Evolutionary conservation across 1,140 invertebrate genomes (phyloP).

Genomic region (Diuraphis noxia): DNA sequence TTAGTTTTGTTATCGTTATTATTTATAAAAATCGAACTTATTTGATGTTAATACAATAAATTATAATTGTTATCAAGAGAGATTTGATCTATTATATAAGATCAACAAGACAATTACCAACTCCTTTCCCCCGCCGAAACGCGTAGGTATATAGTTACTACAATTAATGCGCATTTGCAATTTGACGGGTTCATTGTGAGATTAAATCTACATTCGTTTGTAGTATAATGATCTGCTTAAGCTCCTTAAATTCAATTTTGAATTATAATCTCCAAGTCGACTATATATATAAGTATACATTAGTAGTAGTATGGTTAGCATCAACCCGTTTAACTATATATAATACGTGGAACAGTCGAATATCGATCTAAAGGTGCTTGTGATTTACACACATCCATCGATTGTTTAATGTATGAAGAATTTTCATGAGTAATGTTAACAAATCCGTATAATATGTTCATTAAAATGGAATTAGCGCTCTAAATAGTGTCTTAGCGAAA

Average conservation of each 20-base stretch:
- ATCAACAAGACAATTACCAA: not conserved
- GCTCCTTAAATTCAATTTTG: conserved; percentile 26
- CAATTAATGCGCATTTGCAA: not conserved
- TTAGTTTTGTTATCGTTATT: too few species aligned
- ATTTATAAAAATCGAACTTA: too few species aligned
- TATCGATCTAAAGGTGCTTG: not conserved
- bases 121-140: not conserved
- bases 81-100: not conserved
- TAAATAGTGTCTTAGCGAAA: not conserved
- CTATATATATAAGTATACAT: not conserved
- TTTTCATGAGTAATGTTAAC: not conserved
- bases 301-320: not conserved
- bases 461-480: not conserved
- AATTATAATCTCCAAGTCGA: not conserved
- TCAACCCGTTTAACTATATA: not conserved
- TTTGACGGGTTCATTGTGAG: not conserved
- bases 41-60: not conserved
- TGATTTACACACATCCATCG: not conserved
- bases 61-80: not conserved
- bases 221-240: conserved; percentile 7
- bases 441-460: not conserved
- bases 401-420: not conserved
- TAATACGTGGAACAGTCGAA: not conserved
- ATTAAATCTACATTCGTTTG: not conserved
- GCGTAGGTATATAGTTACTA: not conserved